Conservation (phyloP, 2,113 vertebrate species). For the Tonatia bakeri region DNA sequence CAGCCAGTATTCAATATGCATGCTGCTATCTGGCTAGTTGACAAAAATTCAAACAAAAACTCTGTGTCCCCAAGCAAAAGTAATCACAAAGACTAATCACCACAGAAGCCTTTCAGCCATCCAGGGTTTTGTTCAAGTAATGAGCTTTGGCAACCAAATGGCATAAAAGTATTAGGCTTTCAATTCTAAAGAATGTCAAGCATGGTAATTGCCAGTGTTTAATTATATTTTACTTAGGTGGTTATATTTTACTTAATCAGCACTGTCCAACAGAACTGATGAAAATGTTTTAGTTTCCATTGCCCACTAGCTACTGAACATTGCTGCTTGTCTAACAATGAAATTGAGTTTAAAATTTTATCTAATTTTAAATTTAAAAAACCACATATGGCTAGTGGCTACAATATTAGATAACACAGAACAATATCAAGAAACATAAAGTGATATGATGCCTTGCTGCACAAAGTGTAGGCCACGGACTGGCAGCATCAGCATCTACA, state of each 20-base stretch:
- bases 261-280: background rate
- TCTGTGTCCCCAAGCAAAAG: slow-evolving; percentile 8
- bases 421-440: background rate
- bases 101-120: slow-evolving; percentile 23
- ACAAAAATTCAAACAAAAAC: slow-evolving; percentile 29
- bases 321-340: background rate
- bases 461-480: background rate
- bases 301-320: background rate
- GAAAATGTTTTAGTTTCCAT: background rate
- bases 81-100: slow-evolving; percentile 32
- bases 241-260: background rate
- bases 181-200: slow-evolving; percentile 7
- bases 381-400: background rate
- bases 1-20: background rate
- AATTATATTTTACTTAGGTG: slow-evolving; percentile 22
- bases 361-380: background rate
- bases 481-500: background rate
- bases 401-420: background rate
- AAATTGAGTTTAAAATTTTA: background rate
- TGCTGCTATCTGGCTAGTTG: background rate
- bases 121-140: slow-evolving; percentile 42
- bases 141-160: slow-evolving; percentile 1
- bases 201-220: slow-evolving; percentile 5
- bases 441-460: background rate
- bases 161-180: slow-evolving; percentile 19